phyloP scores from a whole-genome alignment of 2,888 invertebrate genomes.

The Copidosoma aretas region DNA sequence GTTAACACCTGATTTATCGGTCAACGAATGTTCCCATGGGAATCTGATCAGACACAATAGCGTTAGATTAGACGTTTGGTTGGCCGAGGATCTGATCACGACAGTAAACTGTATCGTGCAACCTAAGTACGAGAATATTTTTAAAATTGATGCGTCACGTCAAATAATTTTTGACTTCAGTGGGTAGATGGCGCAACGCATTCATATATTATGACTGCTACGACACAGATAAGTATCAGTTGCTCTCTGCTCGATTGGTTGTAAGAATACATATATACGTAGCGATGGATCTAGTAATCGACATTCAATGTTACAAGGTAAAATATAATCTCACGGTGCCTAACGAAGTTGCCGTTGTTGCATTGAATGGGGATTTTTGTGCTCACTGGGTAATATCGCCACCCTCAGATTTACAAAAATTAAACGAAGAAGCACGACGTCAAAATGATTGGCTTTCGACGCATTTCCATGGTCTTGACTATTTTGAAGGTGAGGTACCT shows the following conservation, averaged over 20 bases:
- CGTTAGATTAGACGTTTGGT: constrained; percentile 40
- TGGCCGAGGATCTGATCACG: constrained; percentile 33
- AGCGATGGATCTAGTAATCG: background rate
- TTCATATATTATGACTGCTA: too few relatives aligned
- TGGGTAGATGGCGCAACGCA: background rate
- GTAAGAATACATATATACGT: too few relatives aligned
- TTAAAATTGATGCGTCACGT: constrained; percentile 47
- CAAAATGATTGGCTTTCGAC: too few relatives aligned
- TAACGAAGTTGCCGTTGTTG: too few relatives aligned
- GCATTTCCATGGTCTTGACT: too few relatives aligned
- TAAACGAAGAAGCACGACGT: too few relatives aligned
- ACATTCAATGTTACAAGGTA: background rate
- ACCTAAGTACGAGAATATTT: constrained; percentile 49
- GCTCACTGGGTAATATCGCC: background rate
- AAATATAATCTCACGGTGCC: too few relatives aligned
- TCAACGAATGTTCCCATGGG: constrained; percentile 40
- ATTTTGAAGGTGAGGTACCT: too few relatives aligned
- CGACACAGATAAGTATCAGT: too few relatives aligned
- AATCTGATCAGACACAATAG: constrained; percentile 36
- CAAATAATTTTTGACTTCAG: constrained; percentile 14
- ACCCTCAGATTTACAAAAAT: background rate
- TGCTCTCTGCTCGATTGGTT: background rate
- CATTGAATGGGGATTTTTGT: background rate
- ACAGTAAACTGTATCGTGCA: constrained; percentile 46
- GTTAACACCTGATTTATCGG: constrained; percentile 47